A percentile compares a stretch with the other conserved stretches of the same genome.
Evolutionary conservation across 2,888 invertebrate genomes (phyloP).

Genomic region (Metalampra italica): DNA sequence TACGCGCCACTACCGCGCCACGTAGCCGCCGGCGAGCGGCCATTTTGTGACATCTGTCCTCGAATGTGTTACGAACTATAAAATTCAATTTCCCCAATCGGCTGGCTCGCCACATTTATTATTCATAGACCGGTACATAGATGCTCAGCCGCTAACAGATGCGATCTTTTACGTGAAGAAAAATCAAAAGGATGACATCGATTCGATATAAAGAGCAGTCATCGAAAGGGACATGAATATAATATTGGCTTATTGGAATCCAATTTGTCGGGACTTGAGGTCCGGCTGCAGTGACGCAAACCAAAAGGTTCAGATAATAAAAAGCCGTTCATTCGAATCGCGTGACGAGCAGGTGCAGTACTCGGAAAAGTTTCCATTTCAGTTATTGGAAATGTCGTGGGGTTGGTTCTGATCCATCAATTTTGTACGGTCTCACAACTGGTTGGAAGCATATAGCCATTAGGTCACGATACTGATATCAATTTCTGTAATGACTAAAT

Average conservation of each 20-base stretch:
- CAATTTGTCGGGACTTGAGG: conserved; percentile 35
- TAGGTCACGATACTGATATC: conserved; percentile 50
- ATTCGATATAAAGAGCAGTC: conserved; percentile 53
- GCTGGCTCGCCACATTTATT: conserved; percentile 74
- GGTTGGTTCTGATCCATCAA: conserved; percentile 41
- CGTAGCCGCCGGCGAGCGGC: conserved; percentile 62
- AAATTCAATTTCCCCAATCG: conserved; percentile 79
- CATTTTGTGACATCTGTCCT: conserved; percentile 78
- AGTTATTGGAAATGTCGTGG: conserved; percentile 38
- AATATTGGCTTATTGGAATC: conserved; percentile 53
- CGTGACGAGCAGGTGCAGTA: conserved; percentile 40
- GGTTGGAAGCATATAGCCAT: conserved; percentile 18
- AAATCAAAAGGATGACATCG: conserved; percentile 65
- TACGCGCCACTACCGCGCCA: conserved; percentile 60
- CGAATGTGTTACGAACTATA: conserved; percentile 75
- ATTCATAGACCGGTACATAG: conserved; percentile 74
- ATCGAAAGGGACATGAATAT: conserved; percentile 60
- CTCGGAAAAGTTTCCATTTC: conserved; percentile 43
- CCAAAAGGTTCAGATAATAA: conserved; percentile 32
- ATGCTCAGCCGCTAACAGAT: conserved; percentile 74
- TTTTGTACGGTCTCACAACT: conserved; percentile 35
- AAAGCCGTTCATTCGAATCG: conserved; percentile 36
- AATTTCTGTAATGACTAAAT: conserved; percentile 55
- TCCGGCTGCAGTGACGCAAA: conserved; percentile 31
- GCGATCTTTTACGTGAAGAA: conserved; percentile 76